These are phyloP conservation scores for Gallinago stenura DNA, from an alignment of 2,797 vertebrate genomes.

Conservation along the genomic window DNA sequence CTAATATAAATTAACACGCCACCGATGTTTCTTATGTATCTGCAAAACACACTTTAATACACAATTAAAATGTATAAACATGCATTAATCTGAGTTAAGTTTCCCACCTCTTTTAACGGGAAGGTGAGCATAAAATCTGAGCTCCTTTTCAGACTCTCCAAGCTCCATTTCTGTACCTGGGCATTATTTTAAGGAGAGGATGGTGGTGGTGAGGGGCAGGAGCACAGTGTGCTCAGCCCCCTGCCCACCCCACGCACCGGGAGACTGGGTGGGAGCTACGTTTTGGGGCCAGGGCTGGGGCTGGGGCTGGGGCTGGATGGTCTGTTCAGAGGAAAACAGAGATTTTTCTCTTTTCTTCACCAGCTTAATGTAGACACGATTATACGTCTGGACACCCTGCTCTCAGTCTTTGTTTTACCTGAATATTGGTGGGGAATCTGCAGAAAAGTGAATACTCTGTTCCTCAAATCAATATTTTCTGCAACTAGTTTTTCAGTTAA, in stretches of 20 bases:
- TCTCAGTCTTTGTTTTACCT: neutral
- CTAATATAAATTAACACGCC: slow-evolving; percentile 21
- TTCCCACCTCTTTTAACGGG: neutral
- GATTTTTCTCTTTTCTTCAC: neutral
- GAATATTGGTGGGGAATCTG: neutral
- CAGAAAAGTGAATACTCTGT: neutral
- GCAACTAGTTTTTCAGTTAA: neutral
- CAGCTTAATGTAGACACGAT: neutral
- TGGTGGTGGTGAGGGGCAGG: rapidly evolving
- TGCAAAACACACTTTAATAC: neutral
- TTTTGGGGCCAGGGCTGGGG: neutral
- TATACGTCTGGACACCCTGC: neutral
- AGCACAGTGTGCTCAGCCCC: neutral
- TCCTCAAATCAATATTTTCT: neutral
- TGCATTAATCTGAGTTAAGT: neutral
- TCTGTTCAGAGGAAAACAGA: too few species aligned
- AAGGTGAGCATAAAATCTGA: neutral
- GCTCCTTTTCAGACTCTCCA: neutral
- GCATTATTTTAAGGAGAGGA: neutral
- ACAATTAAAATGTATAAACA: slow-evolving; percentile 28
- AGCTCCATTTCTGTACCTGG: rapidly evolving
- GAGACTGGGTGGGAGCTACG: rapidly evolving
- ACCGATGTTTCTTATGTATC: neutral
- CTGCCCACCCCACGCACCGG: rapidly evolving
- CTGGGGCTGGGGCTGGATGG: too few species aligned